Evolutionary conservation across 2,888 invertebrate species (phyloP).

Genomic region (Morinoia aosen): DNA sequence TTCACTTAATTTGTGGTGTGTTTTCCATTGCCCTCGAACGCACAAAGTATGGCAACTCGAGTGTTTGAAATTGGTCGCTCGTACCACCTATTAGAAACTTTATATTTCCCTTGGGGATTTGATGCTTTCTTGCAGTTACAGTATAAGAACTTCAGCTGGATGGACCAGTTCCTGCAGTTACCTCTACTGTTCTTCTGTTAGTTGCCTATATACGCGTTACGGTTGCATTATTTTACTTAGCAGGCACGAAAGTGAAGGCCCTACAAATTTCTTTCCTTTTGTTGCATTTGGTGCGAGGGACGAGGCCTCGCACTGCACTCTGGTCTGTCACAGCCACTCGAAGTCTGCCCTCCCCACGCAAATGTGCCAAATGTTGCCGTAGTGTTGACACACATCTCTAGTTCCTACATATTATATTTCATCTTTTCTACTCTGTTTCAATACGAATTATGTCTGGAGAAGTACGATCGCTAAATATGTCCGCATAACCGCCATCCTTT

Average conservation of each 20-base stretch:
- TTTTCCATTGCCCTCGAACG: not conserved
- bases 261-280: not conserved
- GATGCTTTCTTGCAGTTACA: not conserved
- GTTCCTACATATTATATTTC: not conserved
- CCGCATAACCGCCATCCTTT: not conserved
- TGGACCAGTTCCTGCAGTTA: not conserved
- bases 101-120: too few relatives aligned
- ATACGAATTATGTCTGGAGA: not conserved
- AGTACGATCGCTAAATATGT: not conserved
- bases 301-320: not conserved
- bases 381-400: not conserved
- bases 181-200: not conserved
- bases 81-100: too few relatives aligned
- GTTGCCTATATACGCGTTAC: not conserved
- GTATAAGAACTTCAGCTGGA: not conserved
- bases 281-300: not conserved
- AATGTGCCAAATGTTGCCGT: constrained; percentile 10
- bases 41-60: not conserved
- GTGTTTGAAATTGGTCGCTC: not conserved
- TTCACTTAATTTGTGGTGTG: not conserved
- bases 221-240: not conserved
- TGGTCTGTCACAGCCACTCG: not conserved
- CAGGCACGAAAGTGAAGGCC: not conserved
- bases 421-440: not conserved
- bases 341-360: not conserved